These are phyloP conservation scores for Accipiter cooperii DNA, from an alignment of 2,113 vertebrate genomes.

Conservation along the genomic window DNA sequence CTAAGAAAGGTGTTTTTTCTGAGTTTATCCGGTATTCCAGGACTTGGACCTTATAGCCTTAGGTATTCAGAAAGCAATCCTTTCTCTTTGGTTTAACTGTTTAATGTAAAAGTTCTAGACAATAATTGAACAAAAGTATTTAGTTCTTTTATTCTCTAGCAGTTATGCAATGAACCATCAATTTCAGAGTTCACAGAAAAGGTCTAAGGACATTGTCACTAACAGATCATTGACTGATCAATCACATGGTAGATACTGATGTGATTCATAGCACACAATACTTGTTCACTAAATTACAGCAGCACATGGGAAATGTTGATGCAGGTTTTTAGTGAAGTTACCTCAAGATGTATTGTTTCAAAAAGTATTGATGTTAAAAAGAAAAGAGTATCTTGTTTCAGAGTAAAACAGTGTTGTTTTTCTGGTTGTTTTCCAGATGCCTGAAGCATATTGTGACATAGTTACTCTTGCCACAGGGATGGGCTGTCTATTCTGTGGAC, in stretches of 20 bases:
- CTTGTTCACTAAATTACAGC: neutral
- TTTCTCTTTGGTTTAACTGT: neutral
- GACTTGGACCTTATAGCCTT: neutral
- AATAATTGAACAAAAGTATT: neutral
- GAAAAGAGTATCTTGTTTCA: neutral
- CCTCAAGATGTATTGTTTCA: neutral
- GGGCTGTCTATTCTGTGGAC: neutral
- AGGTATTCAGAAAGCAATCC: neutral
- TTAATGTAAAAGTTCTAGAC: neutral
- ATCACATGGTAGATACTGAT: neutral
- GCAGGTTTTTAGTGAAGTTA: neutral
- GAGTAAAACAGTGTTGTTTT: neutral
- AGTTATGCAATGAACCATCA: neutral
- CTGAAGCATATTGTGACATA: neutral
- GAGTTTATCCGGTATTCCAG: neutral
- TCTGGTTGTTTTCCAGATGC: neutral
- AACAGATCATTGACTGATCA: neutral
- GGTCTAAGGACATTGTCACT: neutral
- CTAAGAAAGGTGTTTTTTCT: neutral
- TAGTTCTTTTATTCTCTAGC: neutral
- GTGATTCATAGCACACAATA: neutral
- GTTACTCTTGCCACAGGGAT: neutral
- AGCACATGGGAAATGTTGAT: accelerated
- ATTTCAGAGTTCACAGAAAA: neutral
- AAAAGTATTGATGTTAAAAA: neutral